These are phyloP conservation scores for Pseudochirops corinnae DNA, from an alignment of 2,797 vertebrate species.

Conservation along the genomic window DNA sequence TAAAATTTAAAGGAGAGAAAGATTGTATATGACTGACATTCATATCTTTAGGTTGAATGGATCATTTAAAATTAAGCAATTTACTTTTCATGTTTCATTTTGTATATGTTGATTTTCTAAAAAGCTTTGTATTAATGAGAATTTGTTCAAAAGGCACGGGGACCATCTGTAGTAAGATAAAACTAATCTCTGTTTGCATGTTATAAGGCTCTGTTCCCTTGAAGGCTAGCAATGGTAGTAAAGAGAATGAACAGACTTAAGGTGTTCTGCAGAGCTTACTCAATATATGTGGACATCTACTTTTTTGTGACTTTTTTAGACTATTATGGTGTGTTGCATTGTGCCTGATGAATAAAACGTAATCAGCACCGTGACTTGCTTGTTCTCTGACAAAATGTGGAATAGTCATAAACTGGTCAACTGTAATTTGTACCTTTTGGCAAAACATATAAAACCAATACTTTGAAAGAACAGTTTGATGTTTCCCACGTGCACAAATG, in stretches of 20 bases:
- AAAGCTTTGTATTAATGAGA: not conserved
- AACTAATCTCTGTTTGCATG: not conserved
- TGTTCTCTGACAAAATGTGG: not conserved
- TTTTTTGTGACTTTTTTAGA: not conserved
- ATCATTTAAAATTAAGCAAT: not conserved
- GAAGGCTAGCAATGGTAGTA: not conserved
- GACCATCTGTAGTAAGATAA: not conserved
- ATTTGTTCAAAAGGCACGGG: not conserved
- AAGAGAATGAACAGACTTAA: not conserved
- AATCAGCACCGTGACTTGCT: not conserved
- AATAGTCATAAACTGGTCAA: not conserved
- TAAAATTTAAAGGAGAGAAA: not conserved
- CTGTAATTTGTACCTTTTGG: not conserved
- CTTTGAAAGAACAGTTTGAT: not conserved
- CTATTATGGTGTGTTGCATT: not conserved
- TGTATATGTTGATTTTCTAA: not conserved
- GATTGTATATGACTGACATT: not conserved
- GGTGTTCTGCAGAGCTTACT: not conserved
- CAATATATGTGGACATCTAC: not conserved
- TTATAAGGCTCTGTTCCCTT: not conserved
- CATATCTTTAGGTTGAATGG: not conserved
- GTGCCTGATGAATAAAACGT: not conserved
- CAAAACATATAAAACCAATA: not conserved
- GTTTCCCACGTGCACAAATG: not conserved
- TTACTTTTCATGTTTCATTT: not conserved